These are phyloP conservation scores for Bufo bufo DNA, from an alignment of 2,113 vertebrate species.

Conservation along the genomic window DNA sequence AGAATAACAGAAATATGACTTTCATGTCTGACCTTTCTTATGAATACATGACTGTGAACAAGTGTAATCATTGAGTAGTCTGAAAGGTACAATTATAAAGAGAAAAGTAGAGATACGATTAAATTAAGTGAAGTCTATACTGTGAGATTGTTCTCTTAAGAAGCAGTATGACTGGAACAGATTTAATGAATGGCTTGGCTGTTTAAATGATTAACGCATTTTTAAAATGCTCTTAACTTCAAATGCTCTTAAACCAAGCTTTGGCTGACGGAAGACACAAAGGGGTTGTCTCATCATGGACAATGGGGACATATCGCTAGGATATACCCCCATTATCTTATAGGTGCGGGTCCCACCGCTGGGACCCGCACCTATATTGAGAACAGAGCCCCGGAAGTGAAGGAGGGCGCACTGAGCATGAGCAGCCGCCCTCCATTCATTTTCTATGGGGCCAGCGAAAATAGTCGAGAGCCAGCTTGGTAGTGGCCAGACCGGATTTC, in stretches of 20 bases:
- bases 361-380: too few species aligned
- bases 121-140: constrained; percentile 64
- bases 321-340: too few species aligned
- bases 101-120: constrained; percentile 36
- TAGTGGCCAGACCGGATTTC: too few species aligned
- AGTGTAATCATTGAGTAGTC: constrained; percentile 60
- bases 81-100: neutral
- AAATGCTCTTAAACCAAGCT: constrained; percentile 65
- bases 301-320: too few species aligned
- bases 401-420: too few species aligned
- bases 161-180: constrained; percentile 71
- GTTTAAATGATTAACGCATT: constrained; percentile 75
- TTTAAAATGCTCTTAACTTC: constrained; percentile 64
- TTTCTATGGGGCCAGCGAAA: too few species aligned
- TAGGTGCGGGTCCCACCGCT: too few species aligned
- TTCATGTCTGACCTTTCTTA: constrained; percentile 42
- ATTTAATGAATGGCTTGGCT: constrained; percentile 62
- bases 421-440: too few species aligned
- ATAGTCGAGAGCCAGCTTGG: too few species aligned
- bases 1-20: neutral
- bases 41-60: constrained; percentile 65
- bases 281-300: constrained; percentile 54
- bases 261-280: constrained; percentile 65
- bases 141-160: constrained; percentile 63
- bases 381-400: too few species aligned